Conservation (phyloP, 2,888 invertebrate species). For the Erebia ligea region DNA sequence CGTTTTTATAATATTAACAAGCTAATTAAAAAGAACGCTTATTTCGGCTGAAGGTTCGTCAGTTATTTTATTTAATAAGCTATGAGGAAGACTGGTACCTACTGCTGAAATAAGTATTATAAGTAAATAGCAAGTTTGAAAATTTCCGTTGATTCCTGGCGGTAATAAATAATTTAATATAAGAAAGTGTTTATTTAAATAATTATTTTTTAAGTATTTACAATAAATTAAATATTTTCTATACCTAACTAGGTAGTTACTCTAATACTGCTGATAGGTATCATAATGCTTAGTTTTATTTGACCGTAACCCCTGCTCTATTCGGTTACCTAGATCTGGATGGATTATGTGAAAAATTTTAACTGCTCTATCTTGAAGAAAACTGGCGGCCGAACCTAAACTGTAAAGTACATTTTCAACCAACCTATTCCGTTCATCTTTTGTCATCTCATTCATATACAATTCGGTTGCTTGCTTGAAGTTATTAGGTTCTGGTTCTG, state of each 20-base stretch:
- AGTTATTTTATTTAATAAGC: no score
- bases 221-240: constrained; percentile 15
- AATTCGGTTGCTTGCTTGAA: constrained; percentile 91
- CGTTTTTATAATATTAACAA: no score
- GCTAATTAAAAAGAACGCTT: no score
- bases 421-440: constrained; percentile 88
- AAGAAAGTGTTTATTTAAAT: constrained; percentile 6
- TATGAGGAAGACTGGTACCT: not conserved
- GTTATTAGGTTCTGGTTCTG: constrained; percentile 92
- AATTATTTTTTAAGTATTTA: constrained; percentile 13
- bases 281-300: constrained; percentile 52
- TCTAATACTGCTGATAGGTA: constrained; percentile 23
- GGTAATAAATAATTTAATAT: not conserved
- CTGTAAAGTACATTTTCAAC: constrained; percentile 91
- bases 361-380: constrained; percentile 82
- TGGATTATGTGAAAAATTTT: constrained; percentile 91
- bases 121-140: no score
- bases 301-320: constrained; percentile 48
- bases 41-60: no score
- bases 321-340: constrained; percentile 87
- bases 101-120: not conserved
- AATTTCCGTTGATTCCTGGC: not conserved
- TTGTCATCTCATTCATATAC: constrained; percentile 89
- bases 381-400: constrained; percentile 88
- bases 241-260: not conserved